phyloP scores from a whole-genome alignment of 2,888 invertebrate genomes.

The Anaspis maculata region DNA sequence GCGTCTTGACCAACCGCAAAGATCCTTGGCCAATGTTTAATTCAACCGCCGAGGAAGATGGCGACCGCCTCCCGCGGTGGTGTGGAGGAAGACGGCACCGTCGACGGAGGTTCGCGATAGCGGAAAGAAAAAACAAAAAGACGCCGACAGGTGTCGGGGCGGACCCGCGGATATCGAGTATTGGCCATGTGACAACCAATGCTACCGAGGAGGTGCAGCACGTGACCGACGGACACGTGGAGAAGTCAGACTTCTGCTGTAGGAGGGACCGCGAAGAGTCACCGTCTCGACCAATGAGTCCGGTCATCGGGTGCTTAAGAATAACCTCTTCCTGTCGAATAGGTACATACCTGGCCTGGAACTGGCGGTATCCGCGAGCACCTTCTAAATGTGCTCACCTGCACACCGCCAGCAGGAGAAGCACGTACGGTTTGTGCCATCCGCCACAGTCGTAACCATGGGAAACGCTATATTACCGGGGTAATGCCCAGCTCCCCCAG shows the following conservation, averaged over 20 bases:
- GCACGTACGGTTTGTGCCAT: no score
- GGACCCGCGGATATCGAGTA: constrained; percentile 22
- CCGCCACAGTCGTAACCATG: no score
- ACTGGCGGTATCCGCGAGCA: no score
- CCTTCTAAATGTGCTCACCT: no score
- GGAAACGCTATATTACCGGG: no score
- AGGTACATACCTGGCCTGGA: no score
- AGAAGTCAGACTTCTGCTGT: constrained; percentile 25
- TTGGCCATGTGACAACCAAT: constrained; percentile 35
- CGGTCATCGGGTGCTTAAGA: no score
- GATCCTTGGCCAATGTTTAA: constrained; percentile 24
- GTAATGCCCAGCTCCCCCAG: no score
- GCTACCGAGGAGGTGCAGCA: constrained; percentile 21
- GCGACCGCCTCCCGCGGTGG: no score
- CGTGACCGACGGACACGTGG: constrained; percentile 18
- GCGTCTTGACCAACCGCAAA: constrained; percentile 19
- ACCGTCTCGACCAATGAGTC: constrained; percentile 27
- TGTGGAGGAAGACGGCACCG: constrained; percentile 15
- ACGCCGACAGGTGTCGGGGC: constrained; percentile 28
- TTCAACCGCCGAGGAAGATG: constrained; percentile 29
- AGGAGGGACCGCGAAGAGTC: constrained; percentile 21
- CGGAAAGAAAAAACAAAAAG: constrained; percentile 28
- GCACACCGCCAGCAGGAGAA: no score
- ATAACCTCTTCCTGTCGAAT: no score
- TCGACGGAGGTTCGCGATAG: no score